Conservation (phyloP, 2,797 vertebrate genomes). For the Dicrostonyx torquatus region DNA sequence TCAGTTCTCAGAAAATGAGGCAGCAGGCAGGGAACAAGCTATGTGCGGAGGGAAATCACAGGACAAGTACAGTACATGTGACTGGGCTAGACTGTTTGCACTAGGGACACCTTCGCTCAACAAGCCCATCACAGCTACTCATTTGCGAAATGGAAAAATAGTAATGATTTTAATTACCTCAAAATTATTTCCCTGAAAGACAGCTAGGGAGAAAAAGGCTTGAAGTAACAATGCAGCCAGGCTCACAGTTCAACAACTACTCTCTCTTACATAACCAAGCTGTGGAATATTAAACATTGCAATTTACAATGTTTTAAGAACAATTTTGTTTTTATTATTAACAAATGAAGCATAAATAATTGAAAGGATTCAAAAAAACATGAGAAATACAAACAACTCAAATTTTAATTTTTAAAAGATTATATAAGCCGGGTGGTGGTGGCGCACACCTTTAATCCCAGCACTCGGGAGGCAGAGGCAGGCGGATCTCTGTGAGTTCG, state of each 20-base stretch:
- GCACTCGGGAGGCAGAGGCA: no score
- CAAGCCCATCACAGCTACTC: neutral
- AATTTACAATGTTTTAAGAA: slow-evolving; percentile 46
- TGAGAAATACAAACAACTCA: neutral
- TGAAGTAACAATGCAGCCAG: neutral
- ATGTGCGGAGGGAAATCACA: neutral
- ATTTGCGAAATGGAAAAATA: slow-evolving; percentile 3
- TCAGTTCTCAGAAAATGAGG: neutral
- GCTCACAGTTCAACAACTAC: slow-evolving; percentile 16
- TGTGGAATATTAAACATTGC: slow-evolving; percentile 12
- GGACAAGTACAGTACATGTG: neutral
- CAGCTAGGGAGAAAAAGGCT: neutral
- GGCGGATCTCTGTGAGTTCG: no score
- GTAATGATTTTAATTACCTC: neutral
- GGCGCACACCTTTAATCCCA: no score
- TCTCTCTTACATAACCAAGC: slow-evolving; percentile 18
- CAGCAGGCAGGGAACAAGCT: neutral
- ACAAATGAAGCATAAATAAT: slow-evolving; percentile 1
- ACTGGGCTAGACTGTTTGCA: neutral
- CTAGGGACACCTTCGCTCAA: neutral
- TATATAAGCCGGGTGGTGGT: no score
- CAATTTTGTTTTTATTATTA: slow-evolving; percentile 35
- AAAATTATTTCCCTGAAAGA: slow-evolving; percentile 39
- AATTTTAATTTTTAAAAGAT: neutral
- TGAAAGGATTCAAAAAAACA: slow-evolving; percentile 36